Base-by-base conservation (phyloP, 2,797 vertebrate genomes). In the Acestrorhynchus altus region DNA sequence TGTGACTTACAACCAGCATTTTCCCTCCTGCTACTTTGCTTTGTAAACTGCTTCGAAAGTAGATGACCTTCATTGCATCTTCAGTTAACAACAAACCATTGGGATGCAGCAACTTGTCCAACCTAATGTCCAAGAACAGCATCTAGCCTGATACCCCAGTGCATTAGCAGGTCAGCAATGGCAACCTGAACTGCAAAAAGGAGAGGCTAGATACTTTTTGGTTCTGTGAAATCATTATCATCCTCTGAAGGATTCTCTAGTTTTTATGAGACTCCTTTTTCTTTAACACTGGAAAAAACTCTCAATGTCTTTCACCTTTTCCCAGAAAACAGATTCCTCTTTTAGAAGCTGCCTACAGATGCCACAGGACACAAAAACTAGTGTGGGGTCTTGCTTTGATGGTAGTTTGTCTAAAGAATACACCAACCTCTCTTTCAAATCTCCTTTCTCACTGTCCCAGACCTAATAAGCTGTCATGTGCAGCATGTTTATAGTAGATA, bases 341-440 rank as follows among this genome's bases (percentile, higher is more conserved):
- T 64, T 90, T 42, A 96, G 81, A 78, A 96, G 89, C 24, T 91
- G 84, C 72, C 85, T 90, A 67, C 94, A 95, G 92, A 96, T 93
- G 8, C 92, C 95, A 81, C 95, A 95, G 86, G 96, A 97, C 67
- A 96, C 94, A 91, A 96, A 96, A 64, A 95, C 89, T 60, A 96
- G 72, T 67, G 91, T 86, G 0, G 87, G 72, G 13, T 88, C 85
- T 15, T 65, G 83, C 73, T 83, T 92, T 16, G 81, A 67, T 4
- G 59, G 11, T 16, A 81, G 90, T 42, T 52, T 77, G 31, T 85
- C 90, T 0, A 51, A 11, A 31, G 81, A 82, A 0, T 42, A 82
- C 60, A 24, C 67, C 26, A 97, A 84, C 69, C 92, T 89, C 64
- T 88, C 83, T 57, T 92, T 81, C 86, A 97, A 86, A 68, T 95